Conservation (phyloP, 1,140 invertebrate species). For the Campoletis sonorensis region DNA sequence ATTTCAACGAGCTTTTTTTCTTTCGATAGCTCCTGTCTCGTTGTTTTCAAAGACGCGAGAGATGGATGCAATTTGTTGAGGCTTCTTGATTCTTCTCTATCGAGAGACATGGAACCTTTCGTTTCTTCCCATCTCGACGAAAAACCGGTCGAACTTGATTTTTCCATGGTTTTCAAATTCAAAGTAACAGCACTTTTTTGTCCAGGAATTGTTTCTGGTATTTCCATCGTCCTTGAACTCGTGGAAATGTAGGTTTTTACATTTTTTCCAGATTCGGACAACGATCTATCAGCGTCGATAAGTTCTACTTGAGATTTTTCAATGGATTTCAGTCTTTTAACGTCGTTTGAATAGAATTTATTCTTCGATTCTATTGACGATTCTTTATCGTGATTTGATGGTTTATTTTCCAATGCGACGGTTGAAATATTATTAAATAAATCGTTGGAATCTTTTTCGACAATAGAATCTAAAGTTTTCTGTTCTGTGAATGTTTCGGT, state of each 20-base stretch:
- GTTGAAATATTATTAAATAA: background rate
- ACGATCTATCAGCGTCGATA: background rate
- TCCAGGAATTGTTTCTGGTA: background rate
- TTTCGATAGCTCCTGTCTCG: background rate
- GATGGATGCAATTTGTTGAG: slow-evolving; percentile 17
- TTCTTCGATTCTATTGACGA: background rate
- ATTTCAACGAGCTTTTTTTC: slow-evolving; percentile 15
- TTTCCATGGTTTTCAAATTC: background rate
- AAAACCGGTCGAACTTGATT: background rate
- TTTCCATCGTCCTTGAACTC: background rate
- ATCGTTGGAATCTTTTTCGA: background rate
- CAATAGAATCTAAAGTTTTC: background rate
- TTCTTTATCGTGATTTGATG: background rate
- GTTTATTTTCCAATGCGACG: background rate
- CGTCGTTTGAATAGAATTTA: background rate
- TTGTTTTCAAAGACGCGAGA: background rate
- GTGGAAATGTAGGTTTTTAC: background rate
- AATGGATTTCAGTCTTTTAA: background rate
- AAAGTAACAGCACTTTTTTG: background rate
- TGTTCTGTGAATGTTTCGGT: too few species aligned
- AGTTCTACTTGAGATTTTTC: background rate
- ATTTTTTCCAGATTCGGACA: background rate
- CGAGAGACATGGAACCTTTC: background rate
- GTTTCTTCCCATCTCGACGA: background rate
- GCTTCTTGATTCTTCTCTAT: background rate